A percentile compares a stretch with the other conserved stretches of the same genome.
These are phyloP conservation scores for Vanacampus margaritifer DNA, from an alignment of 2,113 vertebrate species.

Conservation along the genomic window DNA sequence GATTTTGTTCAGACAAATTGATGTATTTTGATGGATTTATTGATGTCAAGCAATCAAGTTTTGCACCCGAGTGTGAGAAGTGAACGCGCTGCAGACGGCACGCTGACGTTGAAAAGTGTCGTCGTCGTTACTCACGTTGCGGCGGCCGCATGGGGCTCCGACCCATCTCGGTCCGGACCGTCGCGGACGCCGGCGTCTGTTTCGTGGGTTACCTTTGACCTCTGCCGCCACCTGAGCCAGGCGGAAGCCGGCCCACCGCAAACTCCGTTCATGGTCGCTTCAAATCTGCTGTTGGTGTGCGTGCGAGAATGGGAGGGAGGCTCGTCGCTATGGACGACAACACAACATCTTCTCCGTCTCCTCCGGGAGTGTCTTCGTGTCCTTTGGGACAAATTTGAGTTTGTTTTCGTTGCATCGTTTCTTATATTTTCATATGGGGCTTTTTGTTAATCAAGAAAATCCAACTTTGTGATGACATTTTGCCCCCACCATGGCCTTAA, in stretches of 20 bases:
- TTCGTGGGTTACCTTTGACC: constrained; percentile 33
- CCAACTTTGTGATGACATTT: not conserved
- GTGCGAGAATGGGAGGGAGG: constrained; percentile 1
- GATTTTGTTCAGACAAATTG: no score
- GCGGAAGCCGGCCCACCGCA: constrained; percentile 31
- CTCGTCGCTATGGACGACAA: constrained; percentile 65
- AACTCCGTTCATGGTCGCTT: not conserved
- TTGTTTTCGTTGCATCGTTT: not conserved
- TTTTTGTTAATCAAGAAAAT: not conserved
- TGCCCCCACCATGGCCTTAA: no score
- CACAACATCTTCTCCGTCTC: constrained; percentile 38
- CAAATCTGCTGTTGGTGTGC: constrained; percentile 2
- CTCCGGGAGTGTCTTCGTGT: constrained; percentile 45
- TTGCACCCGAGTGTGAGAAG: no score
- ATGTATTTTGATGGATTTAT: no score
- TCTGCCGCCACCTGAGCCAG: constrained; percentile 54
- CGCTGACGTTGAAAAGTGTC: constrained; percentile 8
- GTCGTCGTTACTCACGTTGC: constrained; percentile 7
- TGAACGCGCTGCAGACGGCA: no score
- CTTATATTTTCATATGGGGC: not conserved
- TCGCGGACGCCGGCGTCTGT: constrained; percentile 23
- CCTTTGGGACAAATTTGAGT: constrained; percentile 9
- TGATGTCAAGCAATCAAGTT: no score
- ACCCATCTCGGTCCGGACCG: constrained; percentile 18
- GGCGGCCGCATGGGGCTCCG: not conserved